phyloP scores from a whole-genome alignment of 2,113 vertebrate genomes.

The Pterocles burchelli region DNA sequence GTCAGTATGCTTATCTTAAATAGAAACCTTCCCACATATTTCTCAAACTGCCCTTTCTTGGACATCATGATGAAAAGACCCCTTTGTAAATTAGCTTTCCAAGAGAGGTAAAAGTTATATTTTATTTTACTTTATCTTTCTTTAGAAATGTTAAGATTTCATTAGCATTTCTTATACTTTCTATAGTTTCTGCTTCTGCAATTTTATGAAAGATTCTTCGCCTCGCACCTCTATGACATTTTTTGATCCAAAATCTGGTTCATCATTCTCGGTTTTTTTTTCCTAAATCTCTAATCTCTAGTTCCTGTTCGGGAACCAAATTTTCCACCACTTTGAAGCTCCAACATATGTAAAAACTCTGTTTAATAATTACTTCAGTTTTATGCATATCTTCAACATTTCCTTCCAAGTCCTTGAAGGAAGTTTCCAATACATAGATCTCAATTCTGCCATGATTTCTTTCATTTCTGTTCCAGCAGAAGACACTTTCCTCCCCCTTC shows the following conservation, averaged over 20 bases:
- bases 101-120: neutral
- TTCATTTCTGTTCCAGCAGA: slow-evolving; percentile 34
- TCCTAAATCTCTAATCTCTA: neutral
- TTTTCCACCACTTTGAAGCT: slow-evolving; percentile 1
- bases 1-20: neutral
- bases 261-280: neutral
- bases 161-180: neutral
- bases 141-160: neutral
- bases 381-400: neutral
- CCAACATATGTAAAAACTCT: neutral
- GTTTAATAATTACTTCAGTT: neutral
- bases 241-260: neutral
- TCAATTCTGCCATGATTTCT: slow-evolving; percentile 3
- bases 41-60: neutral
- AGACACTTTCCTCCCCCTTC: neutral
- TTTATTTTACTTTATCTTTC: neutral
- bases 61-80: neutral
- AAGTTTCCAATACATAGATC: neutral
- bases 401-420: slow-evolving; percentile 40
- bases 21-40: neutral
- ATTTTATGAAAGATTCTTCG: neutral
- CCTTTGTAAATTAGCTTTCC: neutral
- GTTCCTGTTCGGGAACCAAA: neutral
- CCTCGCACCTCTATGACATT: neutral
- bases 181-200: neutral